Percentiles rank a stretch among this genome's conserved stretches.
Conservation (phyloP, 2,888 invertebrate species). For the Aspidiotus rigidus region DNA sequence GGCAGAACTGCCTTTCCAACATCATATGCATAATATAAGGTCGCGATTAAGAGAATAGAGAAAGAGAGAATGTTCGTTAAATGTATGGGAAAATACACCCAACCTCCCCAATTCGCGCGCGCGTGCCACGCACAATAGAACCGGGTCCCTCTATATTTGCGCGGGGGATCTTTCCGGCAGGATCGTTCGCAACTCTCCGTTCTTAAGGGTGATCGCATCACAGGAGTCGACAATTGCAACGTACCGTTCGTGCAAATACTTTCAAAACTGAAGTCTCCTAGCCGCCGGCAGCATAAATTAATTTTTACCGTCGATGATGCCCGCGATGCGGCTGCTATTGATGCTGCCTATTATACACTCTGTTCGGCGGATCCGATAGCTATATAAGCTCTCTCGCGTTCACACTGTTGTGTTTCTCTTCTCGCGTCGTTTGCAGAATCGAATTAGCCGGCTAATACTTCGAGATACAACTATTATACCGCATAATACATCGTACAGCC, state of each 20-base stretch:
- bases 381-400: neutral
- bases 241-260: constrained; percentile 17
- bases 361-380: neutral
- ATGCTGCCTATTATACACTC: too few species aligned
- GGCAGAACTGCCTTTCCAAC: neutral
- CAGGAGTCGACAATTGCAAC: constrained; percentile 3
- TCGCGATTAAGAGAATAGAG: neutral
- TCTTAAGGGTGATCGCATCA: neutral
- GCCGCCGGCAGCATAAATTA: constrained; percentile 24
- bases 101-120: constrained; percentile 21
- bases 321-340: neutral
- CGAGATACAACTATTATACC: too few species aligned
- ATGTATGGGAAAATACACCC: constrained; percentile 26
- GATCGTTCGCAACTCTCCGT: constrained; percentile 10
- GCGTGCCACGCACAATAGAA: constrained; percentile 30
- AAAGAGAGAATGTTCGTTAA: neutral
- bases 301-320: constrained; percentile 9
- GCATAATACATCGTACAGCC: too few species aligned
- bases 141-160: neutral
- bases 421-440: neutral
- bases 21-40: neutral
- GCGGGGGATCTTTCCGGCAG: neutral
- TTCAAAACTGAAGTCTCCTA: constrained; percentile 25
- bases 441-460: too few species aligned
- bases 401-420: neutral